phyloP scores from a whole-genome alignment of 2,797 vertebrate species.

The Rhinophrynus dorsalis region DNA sequence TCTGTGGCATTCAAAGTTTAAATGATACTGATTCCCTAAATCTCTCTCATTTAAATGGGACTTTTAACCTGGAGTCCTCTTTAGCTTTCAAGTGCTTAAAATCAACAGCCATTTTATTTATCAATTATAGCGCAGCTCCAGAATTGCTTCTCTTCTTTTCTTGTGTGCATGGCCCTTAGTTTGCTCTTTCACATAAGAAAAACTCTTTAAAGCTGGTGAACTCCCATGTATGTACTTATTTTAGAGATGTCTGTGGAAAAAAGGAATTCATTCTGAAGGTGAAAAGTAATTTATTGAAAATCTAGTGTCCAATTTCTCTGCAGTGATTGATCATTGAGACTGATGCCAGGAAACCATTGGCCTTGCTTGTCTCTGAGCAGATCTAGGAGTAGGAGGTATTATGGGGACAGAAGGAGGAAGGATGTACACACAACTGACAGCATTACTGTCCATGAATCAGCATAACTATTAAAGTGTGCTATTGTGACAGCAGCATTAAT shows the following conservation, averaged over 20 bases:
- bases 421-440: neutral
- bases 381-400: neutral
- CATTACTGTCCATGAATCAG: constrained; percentile 11
- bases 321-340: neutral
- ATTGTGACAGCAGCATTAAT: constrained; percentile 19
- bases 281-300: neutral
- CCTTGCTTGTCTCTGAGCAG: neutral
- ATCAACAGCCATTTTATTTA: too few species aligned
- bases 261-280: neutral
- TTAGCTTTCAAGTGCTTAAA: too few species aligned
- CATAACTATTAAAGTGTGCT: constrained; percentile 17
- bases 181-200: too few species aligned
- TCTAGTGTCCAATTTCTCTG: neutral
- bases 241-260: neutral
- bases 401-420: neutral
- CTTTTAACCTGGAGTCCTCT: too few species aligned
- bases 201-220: too few species aligned
- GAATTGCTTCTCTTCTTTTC: too few species aligned
- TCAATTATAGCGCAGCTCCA: too few species aligned
- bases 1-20: too few species aligned
- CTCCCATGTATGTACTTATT: too few species aligned
- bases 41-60: too few species aligned
- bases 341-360: neutral
- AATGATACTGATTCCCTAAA: too few species aligned
- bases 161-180: too few species aligned